Percentiles rank a stretch among this genome's conserved stretches.
Evolutionary conservation across 2,797 vertebrate genomes (phyloP).

Genomic region (Phylloscopus collybita): DNA sequence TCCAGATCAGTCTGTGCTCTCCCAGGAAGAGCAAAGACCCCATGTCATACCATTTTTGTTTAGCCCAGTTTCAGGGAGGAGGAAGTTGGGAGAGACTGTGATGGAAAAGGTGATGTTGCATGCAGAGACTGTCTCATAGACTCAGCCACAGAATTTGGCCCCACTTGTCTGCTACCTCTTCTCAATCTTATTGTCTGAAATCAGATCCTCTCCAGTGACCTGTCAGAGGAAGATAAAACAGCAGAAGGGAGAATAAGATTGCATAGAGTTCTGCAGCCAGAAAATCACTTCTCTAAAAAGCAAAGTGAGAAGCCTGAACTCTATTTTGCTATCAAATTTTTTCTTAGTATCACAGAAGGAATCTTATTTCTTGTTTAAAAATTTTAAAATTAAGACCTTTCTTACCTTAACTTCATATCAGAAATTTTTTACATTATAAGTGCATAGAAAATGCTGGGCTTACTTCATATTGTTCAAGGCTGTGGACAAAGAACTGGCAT

Average conservation of each 20-base stretch:
- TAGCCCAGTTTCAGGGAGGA: neutral
- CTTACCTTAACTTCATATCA: neutral
- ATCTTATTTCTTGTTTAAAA: neutral
- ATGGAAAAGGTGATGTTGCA: neutral
- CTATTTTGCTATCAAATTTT: neutral
- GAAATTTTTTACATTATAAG: neutral
- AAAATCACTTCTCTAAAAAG: slow-evolving; percentile 5
- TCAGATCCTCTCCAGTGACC: neutral
- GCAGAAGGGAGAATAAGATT: neutral
- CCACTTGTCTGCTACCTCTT: neutral
- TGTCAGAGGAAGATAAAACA: slow-evolving; percentile 1
- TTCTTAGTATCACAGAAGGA: neutral
- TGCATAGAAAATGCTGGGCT: neutral
- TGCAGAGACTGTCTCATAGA: neutral
- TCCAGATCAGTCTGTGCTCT: neutral
- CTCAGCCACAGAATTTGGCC: neutral
- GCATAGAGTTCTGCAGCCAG: neutral
- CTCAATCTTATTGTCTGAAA: neutral
- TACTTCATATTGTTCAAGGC: neutral
- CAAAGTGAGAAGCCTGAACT: neutral
- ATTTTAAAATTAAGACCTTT: neutral
- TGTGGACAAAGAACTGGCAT: neutral
- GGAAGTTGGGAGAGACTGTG: neutral
- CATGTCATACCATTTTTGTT: neutral
- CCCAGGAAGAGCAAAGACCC: neutral